Evolutionary conservation across 2,797 vertebrate species (phyloP).

Genomic region (Falco novaeseelandiae): DNA sequence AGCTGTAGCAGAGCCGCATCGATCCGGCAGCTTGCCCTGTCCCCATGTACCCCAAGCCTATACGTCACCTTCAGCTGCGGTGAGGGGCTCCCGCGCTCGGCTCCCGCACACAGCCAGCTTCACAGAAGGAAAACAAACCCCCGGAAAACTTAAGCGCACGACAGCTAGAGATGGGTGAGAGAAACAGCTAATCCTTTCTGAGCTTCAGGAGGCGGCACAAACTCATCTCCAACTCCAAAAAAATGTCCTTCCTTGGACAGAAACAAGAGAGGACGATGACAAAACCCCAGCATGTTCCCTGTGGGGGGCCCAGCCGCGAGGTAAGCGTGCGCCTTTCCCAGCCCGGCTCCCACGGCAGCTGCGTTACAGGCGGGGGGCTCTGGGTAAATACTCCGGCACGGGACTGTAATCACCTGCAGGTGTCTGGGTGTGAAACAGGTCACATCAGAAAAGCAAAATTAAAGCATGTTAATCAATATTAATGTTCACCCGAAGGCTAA

Average conservation of each 20-base stretch:
- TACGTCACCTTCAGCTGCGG: rapidly evolving
- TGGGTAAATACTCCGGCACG: too few relatives aligned
- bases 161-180: rapidly evolving
- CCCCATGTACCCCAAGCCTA: background rate
- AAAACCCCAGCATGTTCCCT: rapidly evolving
- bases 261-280: background rate
- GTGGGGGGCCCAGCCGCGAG: background rate
- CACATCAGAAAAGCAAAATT: background rate
- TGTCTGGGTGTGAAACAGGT: background rate
- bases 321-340: background rate
- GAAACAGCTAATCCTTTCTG: background rate
- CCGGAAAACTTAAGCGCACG: rapidly evolving
- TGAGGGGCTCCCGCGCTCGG: rapidly evolving
- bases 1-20: rapidly evolving
- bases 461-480: rapidly evolving
- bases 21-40: rapidly evolving
- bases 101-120: background rate
- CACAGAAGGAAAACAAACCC: background rate
- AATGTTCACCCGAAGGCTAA: background rate
- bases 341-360: background rate
- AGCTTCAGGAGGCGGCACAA: background rate
- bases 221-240: background rate
- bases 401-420: background rate
- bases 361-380: too few relatives aligned
- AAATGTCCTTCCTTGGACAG: background rate